Conservation (phyloP, 2,797 vertebrate genomes). For the Centropyge bicolor region DNA sequence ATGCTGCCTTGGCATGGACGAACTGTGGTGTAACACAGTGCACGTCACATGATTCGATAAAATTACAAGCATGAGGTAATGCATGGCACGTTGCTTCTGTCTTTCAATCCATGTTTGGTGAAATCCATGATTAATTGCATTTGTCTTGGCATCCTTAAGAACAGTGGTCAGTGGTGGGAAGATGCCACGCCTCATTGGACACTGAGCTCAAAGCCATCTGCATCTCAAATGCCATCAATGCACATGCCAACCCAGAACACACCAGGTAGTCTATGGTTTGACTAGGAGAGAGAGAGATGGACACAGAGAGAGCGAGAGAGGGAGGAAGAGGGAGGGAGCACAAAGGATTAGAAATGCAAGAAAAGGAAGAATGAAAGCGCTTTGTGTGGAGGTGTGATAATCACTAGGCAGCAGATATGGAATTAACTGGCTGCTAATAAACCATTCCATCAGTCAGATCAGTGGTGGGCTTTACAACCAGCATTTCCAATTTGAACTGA, state of each 20-base stretch:
- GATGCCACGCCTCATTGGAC: slow-evolving; percentile 58
- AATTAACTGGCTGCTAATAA: slow-evolving; percentile 67
- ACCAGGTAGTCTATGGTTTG: slow-evolving; percentile 32
- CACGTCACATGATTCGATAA: slow-evolving; percentile 52
- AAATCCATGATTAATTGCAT: slow-evolving; percentile 10
- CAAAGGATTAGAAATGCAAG: slow-evolving; percentile 37
- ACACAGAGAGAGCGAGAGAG: slow-evolving; percentile 9
- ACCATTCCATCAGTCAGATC: slow-evolving; percentile 58
- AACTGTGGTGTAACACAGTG: slow-evolving; percentile 27
- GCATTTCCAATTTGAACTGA: slow-evolving; percentile 66
- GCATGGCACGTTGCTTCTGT: slow-evolving; percentile 25
- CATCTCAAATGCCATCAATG: slow-evolving; percentile 41
- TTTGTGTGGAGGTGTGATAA: slow-evolving; percentile 65
- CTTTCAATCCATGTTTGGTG: not conserved
- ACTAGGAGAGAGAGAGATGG: not conserved
- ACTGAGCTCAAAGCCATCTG: slow-evolving; percentile 45
- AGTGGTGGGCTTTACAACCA: slow-evolving; percentile 57
- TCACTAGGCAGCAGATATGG: slow-evolving; percentile 65
- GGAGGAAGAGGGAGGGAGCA: not conserved
- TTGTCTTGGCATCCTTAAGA: slow-evolving; percentile 30
- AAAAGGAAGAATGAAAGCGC: slow-evolving; percentile 48
- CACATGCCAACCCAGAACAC: slow-evolving; percentile 42
- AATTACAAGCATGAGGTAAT: slow-evolving; percentile 50
- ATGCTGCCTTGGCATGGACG: slow-evolving; percentile 47
- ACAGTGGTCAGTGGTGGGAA: slow-evolving; percentile 35